Percentiles rank a stretch among this genome's conserved stretches.
Conservation (phyloP, 2,888 invertebrate genomes). For the Epicampocera succincta region DNA sequence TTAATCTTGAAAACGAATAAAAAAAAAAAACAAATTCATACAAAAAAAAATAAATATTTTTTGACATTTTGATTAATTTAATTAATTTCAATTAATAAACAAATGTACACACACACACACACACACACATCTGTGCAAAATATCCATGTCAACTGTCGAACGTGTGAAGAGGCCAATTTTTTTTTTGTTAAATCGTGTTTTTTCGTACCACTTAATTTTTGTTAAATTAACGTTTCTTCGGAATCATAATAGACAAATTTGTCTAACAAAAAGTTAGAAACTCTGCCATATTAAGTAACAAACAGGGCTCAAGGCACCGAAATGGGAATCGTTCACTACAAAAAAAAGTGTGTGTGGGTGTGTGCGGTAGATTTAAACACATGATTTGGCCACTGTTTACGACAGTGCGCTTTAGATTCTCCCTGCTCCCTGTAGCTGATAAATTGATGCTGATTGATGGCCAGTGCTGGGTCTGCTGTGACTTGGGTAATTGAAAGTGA, state of each 20-base stretch:
- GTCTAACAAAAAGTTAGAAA: too few relatives aligned
- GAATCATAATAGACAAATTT: too few relatives aligned
- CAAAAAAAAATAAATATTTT: constrained; percentile 35
- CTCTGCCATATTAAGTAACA: too few relatives aligned
- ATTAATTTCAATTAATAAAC: too few relatives aligned
- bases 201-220: neutral
- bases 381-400: neutral
- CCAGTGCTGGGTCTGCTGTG: constrained; percentile 58
- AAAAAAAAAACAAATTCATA: constrained; percentile 2
- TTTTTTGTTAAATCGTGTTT: too few relatives aligned
- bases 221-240: too few relatives aligned
- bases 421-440: constrained; percentile 19
- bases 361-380: neutral
- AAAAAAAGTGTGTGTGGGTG: neutral
- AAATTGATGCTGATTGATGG: constrained; percentile 67
- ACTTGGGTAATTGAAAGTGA: constrained; percentile 62
- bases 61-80: constrained; percentile 45
- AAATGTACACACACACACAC: constrained; percentile 5
- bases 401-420: neutral
- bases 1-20: too few relatives aligned
- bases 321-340: constrained; percentile 4
- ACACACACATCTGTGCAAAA: neutral
- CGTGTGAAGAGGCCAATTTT: neutral
- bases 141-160: neutral
- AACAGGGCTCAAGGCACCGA: neutral